phyloP scores from a whole-genome alignment of 2,113 vertebrate species.

The Eudorcas thomsonii region DNA sequence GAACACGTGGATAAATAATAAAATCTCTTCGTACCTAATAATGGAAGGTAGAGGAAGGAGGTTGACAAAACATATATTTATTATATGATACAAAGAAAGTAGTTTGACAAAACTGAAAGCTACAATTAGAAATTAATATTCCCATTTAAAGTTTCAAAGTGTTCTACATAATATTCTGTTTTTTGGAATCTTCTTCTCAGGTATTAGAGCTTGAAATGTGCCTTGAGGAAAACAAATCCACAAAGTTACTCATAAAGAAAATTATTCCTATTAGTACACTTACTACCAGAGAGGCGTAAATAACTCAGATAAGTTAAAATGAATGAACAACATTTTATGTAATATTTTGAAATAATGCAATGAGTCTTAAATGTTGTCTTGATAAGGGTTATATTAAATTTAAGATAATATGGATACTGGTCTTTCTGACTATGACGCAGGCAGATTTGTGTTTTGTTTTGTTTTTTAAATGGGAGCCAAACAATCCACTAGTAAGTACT shows the following conservation, averaged over 20 bases:
- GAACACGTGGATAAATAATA: slow-evolving; percentile 69
- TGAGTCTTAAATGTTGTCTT: not conserved
- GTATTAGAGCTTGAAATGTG: not conserved
- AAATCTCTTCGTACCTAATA: slow-evolving; percentile 62
- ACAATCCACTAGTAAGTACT: not conserved
- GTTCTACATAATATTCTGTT: not conserved
- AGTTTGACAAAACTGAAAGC: slow-evolving; percentile 14
- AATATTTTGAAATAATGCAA: not conserved
- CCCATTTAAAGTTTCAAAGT: slow-evolving; percentile 41
- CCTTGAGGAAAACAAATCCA: not conserved
- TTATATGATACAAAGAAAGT: slow-evolving; percentile 20
- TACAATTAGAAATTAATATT: slow-evolving; percentile 49
- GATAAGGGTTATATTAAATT: not conserved
- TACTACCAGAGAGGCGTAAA: not conserved
- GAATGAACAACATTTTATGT: not conserved
- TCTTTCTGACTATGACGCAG: not conserved
- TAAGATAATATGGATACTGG: not conserved
- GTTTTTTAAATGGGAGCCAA: not conserved
- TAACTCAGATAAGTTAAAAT: not conserved
- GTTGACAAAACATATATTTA: slow-evolving; percentile 55
- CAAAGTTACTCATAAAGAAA: slow-evolving; percentile 6
- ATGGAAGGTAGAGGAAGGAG: slow-evolving; percentile 52
- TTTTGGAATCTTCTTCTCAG: slow-evolving; percentile 42
- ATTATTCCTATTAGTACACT: not conserved
- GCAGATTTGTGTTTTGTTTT: not conserved